phyloP scores from a whole-genome alignment of 2,113 vertebrate genomes.

The Sinocyclocheilus anshuiensis region DNA sequence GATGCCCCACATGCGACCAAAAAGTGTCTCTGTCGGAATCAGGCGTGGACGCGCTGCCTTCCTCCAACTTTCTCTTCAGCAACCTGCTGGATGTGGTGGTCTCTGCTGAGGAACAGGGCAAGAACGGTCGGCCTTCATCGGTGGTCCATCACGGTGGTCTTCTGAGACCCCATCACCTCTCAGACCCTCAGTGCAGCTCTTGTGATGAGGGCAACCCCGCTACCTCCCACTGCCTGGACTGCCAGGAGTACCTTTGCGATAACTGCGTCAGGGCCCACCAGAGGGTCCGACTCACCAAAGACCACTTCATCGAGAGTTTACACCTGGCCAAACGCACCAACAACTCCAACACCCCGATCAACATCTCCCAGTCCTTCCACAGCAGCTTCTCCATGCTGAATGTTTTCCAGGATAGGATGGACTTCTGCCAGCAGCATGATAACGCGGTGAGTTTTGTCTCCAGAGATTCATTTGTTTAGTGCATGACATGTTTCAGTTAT shows the following conservation, averaged over 20 bases:
- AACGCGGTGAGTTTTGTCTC: conserved; percentile 70
- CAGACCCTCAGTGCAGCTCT: conserved; percentile 79
- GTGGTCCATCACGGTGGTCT: conserved; percentile 63
- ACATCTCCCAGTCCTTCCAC: conserved; percentile 74
- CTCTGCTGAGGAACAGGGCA: conserved; percentile 71
- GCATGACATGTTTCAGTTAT: background rate
- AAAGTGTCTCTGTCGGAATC: conserved; percentile 83
- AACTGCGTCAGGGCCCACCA: conserved; percentile 87
- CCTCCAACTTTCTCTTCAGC: conserved; percentile 84
- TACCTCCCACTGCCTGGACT: conserved; percentile 85
- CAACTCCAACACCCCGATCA: conserved; percentile 56
- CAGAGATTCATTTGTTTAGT: too few species aligned
- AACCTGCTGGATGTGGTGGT: conserved; percentile 87
- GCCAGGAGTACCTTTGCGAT: conserved; percentile 86
- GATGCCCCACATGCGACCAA: conserved; percentile 86
- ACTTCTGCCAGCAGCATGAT: conserved; percentile 78
- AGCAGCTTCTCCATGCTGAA: conserved; percentile 80
- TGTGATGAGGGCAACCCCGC: conserved; percentile 83
- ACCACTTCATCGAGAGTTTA: conserved; percentile 83
- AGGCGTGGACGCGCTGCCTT: conserved; percentile 85
- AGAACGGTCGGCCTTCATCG: conserved; percentile 64
- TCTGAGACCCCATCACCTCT: conserved; percentile 71
- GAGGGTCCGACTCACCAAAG: conserved; percentile 86
- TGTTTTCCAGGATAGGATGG: conserved; percentile 77
- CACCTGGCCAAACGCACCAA: conserved; percentile 51